Evolutionary conservation across 2,888 invertebrate genomes (phyloP).

Genomic region (Seladonia tumulorum): DNA sequence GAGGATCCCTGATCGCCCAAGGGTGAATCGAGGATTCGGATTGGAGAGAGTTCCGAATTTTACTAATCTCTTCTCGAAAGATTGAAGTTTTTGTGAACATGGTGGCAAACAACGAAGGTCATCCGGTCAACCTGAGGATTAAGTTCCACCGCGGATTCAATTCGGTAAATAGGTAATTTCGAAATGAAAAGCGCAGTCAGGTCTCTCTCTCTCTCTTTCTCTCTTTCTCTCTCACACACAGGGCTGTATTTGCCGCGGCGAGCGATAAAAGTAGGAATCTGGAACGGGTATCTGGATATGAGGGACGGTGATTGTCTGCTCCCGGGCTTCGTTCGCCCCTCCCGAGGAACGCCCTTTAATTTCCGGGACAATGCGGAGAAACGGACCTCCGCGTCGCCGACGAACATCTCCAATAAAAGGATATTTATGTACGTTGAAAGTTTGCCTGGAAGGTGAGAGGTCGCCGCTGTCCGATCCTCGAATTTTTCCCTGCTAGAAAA

Average conservation of each 20-base stretch:
- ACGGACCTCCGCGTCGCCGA: slow-evolving; percentile 53
- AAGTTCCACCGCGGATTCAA: slow-evolving; percentile 60
- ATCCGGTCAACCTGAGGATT: slow-evolving; percentile 38
- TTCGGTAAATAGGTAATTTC: slow-evolving; percentile 72
- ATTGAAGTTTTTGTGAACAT: slow-evolving; percentile 67
- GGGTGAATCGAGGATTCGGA: too few relatives aligned
- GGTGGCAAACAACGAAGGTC: neutral
- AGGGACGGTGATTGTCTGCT: slow-evolving; percentile 63
- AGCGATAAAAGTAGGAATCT: slow-evolving; percentile 62
- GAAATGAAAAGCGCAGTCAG: slow-evolving; percentile 46
- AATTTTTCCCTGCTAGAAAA: neutral
- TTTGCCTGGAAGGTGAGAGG: slow-evolving; percentile 26
- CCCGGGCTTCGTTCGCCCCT: slow-evolving; percentile 24
- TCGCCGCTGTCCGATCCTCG: neutral
- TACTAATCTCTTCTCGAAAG: slow-evolving; percentile 2
- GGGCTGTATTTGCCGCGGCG: slow-evolving; percentile 14
- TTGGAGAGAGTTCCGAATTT: neutral
- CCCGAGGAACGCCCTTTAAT: slow-evolving; percentile 68
- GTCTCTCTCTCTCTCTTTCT: neutral
- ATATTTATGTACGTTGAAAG: slow-evolving; percentile 66
- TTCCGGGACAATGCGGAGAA: slow-evolving; percentile 69
- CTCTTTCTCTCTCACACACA: too few relatives aligned
- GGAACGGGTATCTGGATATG: slow-evolving; percentile 61
- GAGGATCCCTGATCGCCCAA: too few relatives aligned
- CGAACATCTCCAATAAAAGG: slow-evolving; percentile 65